Evolutionary conservation across 2,113 vertebrate genomes (phyloP), one percentile per base, ranked within the genome.

Genomic region (Salvelinus namaycush): DNA sequence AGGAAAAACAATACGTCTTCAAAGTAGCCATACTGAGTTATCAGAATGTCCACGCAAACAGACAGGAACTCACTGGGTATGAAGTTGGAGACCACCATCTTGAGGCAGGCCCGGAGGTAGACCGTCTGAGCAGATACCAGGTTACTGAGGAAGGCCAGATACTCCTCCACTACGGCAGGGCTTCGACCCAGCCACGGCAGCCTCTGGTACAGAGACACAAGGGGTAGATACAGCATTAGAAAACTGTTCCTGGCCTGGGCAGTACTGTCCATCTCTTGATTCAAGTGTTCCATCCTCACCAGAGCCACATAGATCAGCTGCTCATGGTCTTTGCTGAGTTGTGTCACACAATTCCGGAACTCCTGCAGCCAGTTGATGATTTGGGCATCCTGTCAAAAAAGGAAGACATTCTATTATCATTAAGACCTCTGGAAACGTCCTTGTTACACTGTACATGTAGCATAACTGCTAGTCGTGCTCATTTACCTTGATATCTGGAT

Each of bases 41-140:
- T 59, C 6, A 39, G 8, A 6, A 5, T 4, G n/a, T 24, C 34
- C 4, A n/a, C 18, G n/a, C 12, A 29, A 9, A 62, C 14, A 70
- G 51, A 4, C 34, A 9, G 20, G 57, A 79, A 86, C 94, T 86
- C 87, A 99, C 97, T 92, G 54, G 97, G 97, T 1, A 92, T 92
- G 77, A 99, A 98, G 74, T 96, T 94, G 1, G 93, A 95, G 29
- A 95, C 88, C 9, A 97, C 92, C 95, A 96, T 97, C 62, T 88
- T 93, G 5, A 99, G 95, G 81, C 97, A 98, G 0, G 96, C 87
- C 70, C 97, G 89, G 20, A 99, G 93, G 74, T 96, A 97, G 26
- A 99, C 95, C 0, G 97, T 99, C 90, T 99, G 98, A 0, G 97
- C 98, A 1, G 98, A 99, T 4, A 99, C 96, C 11, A 99, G 93